phyloP scores from a whole-genome alignment of 2,888 invertebrate genomes.

The Erebia palarica region DNA sequence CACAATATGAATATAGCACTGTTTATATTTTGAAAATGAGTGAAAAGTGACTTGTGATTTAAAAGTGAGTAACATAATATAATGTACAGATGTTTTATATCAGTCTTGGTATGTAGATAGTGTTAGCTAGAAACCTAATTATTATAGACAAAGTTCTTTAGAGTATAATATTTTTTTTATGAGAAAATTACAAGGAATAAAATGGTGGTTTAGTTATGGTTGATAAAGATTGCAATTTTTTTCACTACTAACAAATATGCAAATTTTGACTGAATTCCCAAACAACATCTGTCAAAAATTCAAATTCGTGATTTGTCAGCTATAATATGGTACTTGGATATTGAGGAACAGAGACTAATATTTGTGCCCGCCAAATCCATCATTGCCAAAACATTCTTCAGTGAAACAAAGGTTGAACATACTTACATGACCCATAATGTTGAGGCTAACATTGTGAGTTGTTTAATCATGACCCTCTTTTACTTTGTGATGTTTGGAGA shows the following conservation, averaged over 20 bases:
- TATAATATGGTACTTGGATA: too few relatives aligned
- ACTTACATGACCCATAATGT: too few relatives aligned
- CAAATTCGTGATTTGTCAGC: too few relatives aligned
- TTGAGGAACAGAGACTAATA: too few relatives aligned
- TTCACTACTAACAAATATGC: too few relatives aligned
- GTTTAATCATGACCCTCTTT: not conserved
- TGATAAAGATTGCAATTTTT: not conserved
- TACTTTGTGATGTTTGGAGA: not conserved
- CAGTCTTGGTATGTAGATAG: constrained; percentile 24
- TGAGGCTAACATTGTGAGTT: too few relatives aligned
- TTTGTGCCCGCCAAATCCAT: too few relatives aligned
- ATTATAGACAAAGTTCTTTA: constrained; percentile 13
- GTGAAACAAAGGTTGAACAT: too few relatives aligned
- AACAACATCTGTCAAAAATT: too few relatives aligned
- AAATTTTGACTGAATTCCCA: too few relatives aligned
- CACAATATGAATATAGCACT: not conserved
- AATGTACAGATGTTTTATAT: constrained; percentile 29
- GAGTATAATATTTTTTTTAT: constrained; percentile 1
- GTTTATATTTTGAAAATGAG: constrained; percentile 8
- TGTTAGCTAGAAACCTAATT: constrained; percentile 23
- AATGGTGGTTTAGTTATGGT: not conserved
- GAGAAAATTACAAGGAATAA: not conserved
- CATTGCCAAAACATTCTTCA: too few relatives aligned
- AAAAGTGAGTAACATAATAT: constrained; percentile 23
- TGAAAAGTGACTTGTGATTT: constrained; percentile 15